Percentiles rank a stretch among this genome's conserved stretches.
phyloP scores from a whole-genome alignment of 2,888 invertebrate genomes.

The Hydroisotoma schaefferi region DNA sequence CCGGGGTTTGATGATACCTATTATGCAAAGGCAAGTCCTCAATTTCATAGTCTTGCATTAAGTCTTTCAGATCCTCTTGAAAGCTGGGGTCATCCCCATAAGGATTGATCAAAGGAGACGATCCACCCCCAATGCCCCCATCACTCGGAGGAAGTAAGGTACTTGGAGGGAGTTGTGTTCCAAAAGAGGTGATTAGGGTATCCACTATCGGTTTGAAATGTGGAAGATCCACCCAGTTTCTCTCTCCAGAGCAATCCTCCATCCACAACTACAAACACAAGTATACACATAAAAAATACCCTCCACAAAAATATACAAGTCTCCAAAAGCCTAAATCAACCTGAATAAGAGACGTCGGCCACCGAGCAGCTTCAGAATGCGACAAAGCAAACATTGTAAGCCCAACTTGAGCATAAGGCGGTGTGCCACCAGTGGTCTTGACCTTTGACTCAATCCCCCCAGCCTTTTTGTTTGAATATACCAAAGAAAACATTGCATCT shows the following conservation, averaged over 20 bases:
- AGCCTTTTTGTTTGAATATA: constrained; percentile 34
- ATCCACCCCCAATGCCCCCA: constrained; percentile 15
- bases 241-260: constrained; percentile 89
- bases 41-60: constrained; percentile 25
- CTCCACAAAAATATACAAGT: constrained; percentile 4
- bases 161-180: constrained; percentile 55
- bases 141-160: constrained; percentile 5
- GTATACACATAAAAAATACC: constrained; percentile 31
- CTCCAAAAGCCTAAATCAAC: background rate
- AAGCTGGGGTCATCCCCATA: constrained; percentile 26
- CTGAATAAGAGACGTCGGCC: constrained; percentile 37
- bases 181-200: constrained; percentile 81
- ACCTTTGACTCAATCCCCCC: background rate
- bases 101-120: constrained; percentile 33
- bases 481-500: constrained; percentile 73
- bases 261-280: constrained; percentile 65
- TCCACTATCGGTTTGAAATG: constrained; percentile 88
- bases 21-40: constrained; percentile 24
- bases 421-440: constrained; percentile 14
- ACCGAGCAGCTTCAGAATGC: constrained; percentile 16
- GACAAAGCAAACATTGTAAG: constrained; percentile 29
- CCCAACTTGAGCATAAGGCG: constrained; percentile 34
- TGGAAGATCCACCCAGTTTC: constrained; percentile 89
- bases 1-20: too few species aligned
- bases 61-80: constrained; percentile 33